A percentile compares a stretch with the other conserved stretches of the same genome.
phyloP scores from a whole-genome alignment of 2,797 vertebrate genomes.

The Hephaestus fuliginosus region DNA sequence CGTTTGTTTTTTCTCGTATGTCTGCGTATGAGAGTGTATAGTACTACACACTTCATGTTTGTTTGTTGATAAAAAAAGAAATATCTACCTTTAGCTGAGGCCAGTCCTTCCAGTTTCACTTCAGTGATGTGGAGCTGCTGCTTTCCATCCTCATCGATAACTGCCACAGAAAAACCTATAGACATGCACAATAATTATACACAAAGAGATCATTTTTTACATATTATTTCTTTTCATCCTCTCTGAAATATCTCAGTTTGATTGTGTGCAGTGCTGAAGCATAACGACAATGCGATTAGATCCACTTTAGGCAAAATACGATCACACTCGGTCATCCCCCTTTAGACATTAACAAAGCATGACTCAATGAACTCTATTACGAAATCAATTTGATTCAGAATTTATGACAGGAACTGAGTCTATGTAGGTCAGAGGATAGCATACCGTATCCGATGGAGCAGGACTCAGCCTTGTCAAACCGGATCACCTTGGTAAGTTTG shows the following conservation, averaged over 20 bases:
- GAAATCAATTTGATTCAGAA: slow-evolving; percentile 62
- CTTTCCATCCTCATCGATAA: slow-evolving; percentile 91
- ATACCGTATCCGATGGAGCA: slow-evolving; percentile 91
- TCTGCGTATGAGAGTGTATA: not conserved
- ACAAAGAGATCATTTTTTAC: slow-evolving; percentile 10
- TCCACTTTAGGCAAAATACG: slow-evolving; percentile 47
- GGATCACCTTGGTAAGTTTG: slow-evolving; percentile 90
- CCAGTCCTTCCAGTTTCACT: slow-evolving; percentile 91
- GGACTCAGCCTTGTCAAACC: slow-evolving; percentile 90
- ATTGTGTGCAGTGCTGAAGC: slow-evolving; percentile 31
- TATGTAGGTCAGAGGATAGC: slow-evolving; percentile 48
- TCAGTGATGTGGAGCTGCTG: slow-evolving; percentile 91
- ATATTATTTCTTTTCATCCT: slow-evolving; percentile 3
- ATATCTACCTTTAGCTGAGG: slow-evolving; percentile 90
- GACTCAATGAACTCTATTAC: slow-evolving; percentile 65
- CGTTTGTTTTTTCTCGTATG: slow-evolving; percentile 1
- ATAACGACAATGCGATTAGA: slow-evolving; percentile 41
- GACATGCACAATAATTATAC: slow-evolving; percentile 36
- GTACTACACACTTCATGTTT: not conserved
- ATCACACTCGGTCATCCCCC: slow-evolving; percentile 17
- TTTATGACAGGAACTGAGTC: slow-evolving; percentile 22
- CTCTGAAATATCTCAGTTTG: slow-evolving; percentile 33
- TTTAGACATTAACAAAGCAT: slow-evolving; percentile 64
- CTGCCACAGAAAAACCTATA: slow-evolving; percentile 92
- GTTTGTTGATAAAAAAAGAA: not conserved